phyloP scores from a whole-genome alignment of 2,113 vertebrate genomes.

The Cheirogaleus medius region DNA sequence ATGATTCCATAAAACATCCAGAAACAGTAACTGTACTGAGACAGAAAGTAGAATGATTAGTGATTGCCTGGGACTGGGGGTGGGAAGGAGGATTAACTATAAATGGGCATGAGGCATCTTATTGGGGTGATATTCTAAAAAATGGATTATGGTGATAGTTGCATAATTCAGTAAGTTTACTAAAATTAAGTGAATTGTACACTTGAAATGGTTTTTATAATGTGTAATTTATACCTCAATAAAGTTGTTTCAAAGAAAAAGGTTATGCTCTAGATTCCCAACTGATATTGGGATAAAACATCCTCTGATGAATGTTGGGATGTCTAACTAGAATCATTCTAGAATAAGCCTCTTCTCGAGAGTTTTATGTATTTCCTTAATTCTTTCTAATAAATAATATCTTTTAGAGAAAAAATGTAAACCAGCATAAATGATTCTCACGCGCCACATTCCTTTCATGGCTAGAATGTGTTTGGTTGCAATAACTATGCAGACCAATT shows the following conservation, averaged over 20 bases:
- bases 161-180: background rate
- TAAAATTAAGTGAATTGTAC: conserved; percentile 15
- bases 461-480: background rate
- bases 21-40: background rate
- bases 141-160: background rate
- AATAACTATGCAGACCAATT: background rate
- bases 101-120: background rate
- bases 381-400: background rate
- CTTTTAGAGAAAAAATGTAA: background rate
- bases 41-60: background rate
- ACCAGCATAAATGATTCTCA: background rate
- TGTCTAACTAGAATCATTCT: background rate
- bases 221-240: background rate
- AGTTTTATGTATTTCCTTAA: conserved; percentile 2
- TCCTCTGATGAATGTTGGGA: background rate
- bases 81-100: background rate
- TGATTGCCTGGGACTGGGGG: background rate
- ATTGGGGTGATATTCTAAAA: background rate
- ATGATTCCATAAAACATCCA: background rate
- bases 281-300: background rate
- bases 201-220: background rate
- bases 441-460: background rate
- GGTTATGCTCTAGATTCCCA: background rate
- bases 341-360: conserved; percentile 21
- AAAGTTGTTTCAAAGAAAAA: background rate